phyloP scores from a whole-genome alignment of 2,888 invertebrate species.

The Sepioteuthis lessoniana region DNA sequence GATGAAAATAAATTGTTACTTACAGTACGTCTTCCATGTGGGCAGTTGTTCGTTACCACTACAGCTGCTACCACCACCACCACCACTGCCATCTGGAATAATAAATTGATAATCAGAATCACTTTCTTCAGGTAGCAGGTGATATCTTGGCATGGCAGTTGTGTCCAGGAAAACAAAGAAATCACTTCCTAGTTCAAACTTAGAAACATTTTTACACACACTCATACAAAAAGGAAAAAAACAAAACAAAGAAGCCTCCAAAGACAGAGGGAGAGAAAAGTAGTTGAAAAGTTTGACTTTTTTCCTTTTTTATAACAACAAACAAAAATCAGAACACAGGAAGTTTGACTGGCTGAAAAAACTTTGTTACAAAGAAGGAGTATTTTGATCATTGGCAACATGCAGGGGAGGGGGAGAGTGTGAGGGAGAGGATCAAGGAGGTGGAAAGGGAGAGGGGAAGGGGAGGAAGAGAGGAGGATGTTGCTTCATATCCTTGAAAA shows the following conservation, averaged over 20 bases:
- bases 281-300: too few relatives aligned
- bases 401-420: background rate
- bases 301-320: background rate
- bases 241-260: background rate
- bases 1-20: background rate
- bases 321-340: background rate
- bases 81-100: constrained; percentile 41
- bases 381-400: too few relatives aligned
- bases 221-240: background rate
- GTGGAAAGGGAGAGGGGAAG: background rate
- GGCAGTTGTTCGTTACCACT: constrained; percentile 43
- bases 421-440: background rate
- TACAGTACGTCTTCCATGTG: constrained; percentile 42
- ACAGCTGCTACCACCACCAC: constrained; percentile 35
- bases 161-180: background rate
- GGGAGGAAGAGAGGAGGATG: background rate
- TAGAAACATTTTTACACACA: too few relatives aligned
- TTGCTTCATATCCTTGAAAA: too few relatives aligned
- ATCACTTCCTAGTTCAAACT: background rate
- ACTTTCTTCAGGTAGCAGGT: constrained; percentile 5
- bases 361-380: background rate
- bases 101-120: background rate
- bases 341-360: background rate
- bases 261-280: too few relatives aligned
- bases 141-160: background rate